Evolutionary conservation across 1,140 invertebrate species (phyloP).

Genomic region (Prorops nasuta): DNA sequence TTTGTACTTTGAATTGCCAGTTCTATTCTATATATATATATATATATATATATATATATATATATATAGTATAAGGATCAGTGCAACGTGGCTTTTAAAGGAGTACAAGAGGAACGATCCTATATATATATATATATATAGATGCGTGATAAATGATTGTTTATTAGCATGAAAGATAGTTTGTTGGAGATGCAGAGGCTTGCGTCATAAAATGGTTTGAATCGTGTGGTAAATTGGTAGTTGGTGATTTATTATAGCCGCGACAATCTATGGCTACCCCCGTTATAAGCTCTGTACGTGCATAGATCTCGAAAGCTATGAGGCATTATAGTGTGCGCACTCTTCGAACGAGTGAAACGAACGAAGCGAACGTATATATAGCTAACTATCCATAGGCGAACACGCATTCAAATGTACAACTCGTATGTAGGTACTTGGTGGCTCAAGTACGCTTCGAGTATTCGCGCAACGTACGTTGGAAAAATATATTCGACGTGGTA

Average conservation of each 20-base stretch:
- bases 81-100: neutral
- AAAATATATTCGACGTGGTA: slow-evolving; percentile 37
- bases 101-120: neutral
- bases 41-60: too few relatives aligned
- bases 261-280: too few relatives aligned
- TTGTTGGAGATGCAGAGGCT: too few relatives aligned
- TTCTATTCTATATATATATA: too few relatives aligned
- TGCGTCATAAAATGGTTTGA: too few relatives aligned
- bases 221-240: too few relatives aligned
- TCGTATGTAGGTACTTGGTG: slow-evolving; percentile 19
- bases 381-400: slow-evolving; percentile 20
- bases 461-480: slow-evolving; percentile 39
- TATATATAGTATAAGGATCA: neutral
- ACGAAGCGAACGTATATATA: slow-evolving; percentile 21
- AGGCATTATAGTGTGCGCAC: slow-evolving; percentile 22
- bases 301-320: slow-evolving; percentile 2
- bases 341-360: slow-evolving; percentile 21
- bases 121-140: too few relatives aligned
- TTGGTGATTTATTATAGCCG: too few relatives aligned
- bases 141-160: too few relatives aligned
- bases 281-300: too few relatives aligned
- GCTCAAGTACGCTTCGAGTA: slow-evolving; percentile 38
- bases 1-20: too few relatives aligned
- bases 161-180: too few relatives aligned
- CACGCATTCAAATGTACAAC: slow-evolving; percentile 30